These are phyloP conservation scores for Phoronis australis DNA, from an alignment of 2,888 invertebrate species.

Conservation along the genomic window DNA sequence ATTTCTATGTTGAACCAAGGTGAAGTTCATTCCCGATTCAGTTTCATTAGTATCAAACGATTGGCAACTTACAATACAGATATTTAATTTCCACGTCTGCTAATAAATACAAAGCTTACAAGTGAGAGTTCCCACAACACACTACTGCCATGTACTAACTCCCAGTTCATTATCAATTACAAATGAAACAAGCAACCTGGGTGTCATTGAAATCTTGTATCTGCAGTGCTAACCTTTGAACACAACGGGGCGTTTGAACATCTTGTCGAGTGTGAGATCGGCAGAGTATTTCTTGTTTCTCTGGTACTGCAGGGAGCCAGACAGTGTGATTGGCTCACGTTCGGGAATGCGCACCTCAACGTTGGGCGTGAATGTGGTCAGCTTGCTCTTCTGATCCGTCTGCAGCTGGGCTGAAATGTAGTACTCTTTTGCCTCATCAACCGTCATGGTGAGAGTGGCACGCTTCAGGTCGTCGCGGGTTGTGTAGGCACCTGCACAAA, in stretches of 20 bases:
- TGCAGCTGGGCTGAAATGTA: slow-evolving; percentile 25
- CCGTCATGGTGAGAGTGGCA: slow-evolving; percentile 19
- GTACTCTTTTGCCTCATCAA: slow-evolving; percentile 30
- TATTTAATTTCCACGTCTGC: too few species aligned
- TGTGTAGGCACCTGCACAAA: slow-evolving; percentile 19
- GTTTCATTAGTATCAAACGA: too few species aligned
- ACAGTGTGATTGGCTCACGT: slow-evolving; percentile 20
- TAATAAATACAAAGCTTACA: too few species aligned
- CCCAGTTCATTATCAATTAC: too few species aligned
- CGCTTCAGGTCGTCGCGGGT: slow-evolving; percentile 20
- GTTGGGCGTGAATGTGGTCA: slow-evolving; percentile 23
- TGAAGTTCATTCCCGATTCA: too few species aligned
- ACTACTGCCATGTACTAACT: too few species aligned
- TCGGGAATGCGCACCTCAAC: slow-evolving; percentile 25
- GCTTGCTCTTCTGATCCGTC: slow-evolving; percentile 17
- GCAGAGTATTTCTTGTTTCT: slow-evolving; percentile 15
- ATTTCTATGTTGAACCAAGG: too few species aligned
- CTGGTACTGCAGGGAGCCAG: slow-evolving; percentile 8
- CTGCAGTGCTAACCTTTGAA: slow-evolving; percentile 17
- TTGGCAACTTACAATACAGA: too few species aligned
- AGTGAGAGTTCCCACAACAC: too few species aligned
- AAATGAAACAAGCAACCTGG: too few species aligned
- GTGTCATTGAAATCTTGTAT: too few species aligned
- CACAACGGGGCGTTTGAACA: slow-evolving; percentile 14
- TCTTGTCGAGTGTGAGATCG: slow-evolving; percentile 15